phyloP scores from a whole-genome alignment of 2,888 invertebrate genomes.

The Calliphora vomitoria region DNA sequence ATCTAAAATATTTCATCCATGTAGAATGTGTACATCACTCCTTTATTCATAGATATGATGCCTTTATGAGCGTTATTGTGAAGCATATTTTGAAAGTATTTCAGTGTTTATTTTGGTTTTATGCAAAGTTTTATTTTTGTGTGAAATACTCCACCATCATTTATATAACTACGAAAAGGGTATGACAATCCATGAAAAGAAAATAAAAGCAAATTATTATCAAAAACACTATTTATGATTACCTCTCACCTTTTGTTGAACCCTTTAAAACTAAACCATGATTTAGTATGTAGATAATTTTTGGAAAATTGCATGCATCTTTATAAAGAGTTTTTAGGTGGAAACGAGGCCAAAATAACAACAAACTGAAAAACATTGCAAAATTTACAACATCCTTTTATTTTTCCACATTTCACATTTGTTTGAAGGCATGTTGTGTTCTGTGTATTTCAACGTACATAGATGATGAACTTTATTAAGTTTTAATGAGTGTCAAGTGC shows the following conservation, averaged over 20 bases:
- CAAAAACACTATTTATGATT: no score
- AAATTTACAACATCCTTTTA: conserved; percentile 29
- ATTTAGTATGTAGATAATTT: conserved; percentile 35
- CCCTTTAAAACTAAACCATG: conserved; percentile 1
- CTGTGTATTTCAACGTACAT: not conserved
- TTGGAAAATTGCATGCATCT: conserved; percentile 17
- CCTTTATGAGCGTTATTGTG: conserved; percentile 22
- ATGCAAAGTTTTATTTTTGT: conserved; percentile 13
- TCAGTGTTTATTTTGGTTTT: conserved; percentile 42
- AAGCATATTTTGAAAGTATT: conserved; percentile 45
- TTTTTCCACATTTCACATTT: not conserved
- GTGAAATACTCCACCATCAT: conserved; percentile 25
- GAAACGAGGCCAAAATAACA: conserved; percentile 37
- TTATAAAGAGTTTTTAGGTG: conserved; percentile 21
- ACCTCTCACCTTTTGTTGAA: not conserved
- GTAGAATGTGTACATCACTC: not conserved
- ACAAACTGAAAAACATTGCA: not conserved
- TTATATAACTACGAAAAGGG: no score
- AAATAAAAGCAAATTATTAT: no score
- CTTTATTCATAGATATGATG: not conserved
- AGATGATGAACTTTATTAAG: conserved; percentile 66
- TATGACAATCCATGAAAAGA: no score
- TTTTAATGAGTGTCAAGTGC: conserved; percentile 72
- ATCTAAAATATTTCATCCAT: conserved; percentile 5
- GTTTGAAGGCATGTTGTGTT: not conserved